Evolutionary conservation across 2,797 vertebrate species (phyloP).

Genomic region (Nothura maculosa): DNA sequence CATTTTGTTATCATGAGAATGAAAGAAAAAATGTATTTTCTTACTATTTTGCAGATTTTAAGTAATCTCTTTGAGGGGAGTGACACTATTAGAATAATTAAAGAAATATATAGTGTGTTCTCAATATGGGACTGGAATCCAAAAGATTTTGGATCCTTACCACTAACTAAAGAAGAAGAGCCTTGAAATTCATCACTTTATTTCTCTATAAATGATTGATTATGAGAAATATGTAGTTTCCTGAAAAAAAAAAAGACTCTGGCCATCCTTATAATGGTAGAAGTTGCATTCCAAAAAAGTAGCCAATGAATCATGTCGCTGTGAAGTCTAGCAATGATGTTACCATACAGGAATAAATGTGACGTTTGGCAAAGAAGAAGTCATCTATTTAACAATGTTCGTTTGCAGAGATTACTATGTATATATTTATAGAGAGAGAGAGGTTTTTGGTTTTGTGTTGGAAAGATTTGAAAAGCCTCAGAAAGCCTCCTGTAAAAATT

Average conservation of each 20-base stretch:
- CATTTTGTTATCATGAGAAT: neutral
- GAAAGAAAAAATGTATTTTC: neutral
- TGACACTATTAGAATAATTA: neutral
- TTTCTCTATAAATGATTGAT: neutral
- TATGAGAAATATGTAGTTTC: neutral
- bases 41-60: neutral
- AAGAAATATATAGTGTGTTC: neutral
- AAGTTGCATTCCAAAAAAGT: neutral
- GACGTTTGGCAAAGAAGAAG: neutral
- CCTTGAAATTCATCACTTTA: neutral
- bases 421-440: too few species aligned
- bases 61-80: neutral
- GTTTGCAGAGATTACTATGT: neutral
- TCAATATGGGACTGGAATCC: rapidly evolving
- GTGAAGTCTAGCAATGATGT: neutral
- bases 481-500: neutral
- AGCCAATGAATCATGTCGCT: neutral
- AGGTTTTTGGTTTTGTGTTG: neutral
- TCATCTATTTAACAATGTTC: neutral
- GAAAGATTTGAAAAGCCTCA: neutral
- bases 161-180: neutral
- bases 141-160: rapidly evolving
- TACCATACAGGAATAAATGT: neutral
- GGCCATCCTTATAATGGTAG: neutral
- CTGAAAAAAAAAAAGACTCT: neutral